These are phyloP conservation scores for Pogonocherus hispidulus DNA, from an alignment of 2,888 invertebrate species.

Conservation along the genomic window DNA sequence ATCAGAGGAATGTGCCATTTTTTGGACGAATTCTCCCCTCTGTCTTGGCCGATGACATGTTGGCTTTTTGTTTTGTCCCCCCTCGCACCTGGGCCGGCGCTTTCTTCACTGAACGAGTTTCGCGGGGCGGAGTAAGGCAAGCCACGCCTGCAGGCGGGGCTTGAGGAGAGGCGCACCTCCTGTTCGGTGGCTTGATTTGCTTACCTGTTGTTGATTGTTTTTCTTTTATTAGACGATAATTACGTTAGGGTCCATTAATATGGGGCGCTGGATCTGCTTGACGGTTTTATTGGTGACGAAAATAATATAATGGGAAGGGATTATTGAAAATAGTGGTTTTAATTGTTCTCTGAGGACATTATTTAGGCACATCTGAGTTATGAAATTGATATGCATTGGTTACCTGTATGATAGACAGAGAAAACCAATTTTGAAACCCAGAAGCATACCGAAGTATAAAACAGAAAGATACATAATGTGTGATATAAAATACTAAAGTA, in stretches of 20 bases:
- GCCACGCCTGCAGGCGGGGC: conserved; percentile 45
- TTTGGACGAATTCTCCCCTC: conserved; percentile 60
- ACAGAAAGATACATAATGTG: no score
- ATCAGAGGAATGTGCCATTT: conserved; percentile 72
- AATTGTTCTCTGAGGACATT: not conserved
- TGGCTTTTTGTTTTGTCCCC: conserved; percentile 64
- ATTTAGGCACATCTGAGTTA: no score
- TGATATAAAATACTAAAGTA: no score
- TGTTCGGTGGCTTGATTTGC: conserved; percentile 50
- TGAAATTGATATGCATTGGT: no score
- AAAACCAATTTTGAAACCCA: no score
- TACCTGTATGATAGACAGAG: no score
- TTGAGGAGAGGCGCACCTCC: conserved; percentile 36
- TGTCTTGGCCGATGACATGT: conserved; percentile 62
- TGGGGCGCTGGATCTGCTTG: conserved; percentile 6
- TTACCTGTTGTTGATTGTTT: conserved; percentile 57
- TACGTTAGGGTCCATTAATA: conserved; percentile 34
- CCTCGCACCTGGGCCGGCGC: conserved; percentile 71
- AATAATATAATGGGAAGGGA: not conserved
- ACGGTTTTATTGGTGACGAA: conserved; percentile 13
- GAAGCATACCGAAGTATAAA: no score
- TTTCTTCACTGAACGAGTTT: conserved; percentile 39
- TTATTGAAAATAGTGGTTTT: not conserved
- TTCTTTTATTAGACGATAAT: conserved; percentile 56
- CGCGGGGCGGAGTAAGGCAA: conserved; percentile 31